Evolutionary conservation across 1,140 invertebrate species (phyloP), one percentile per base, ranked within the genome.

Genomic region (Drosophila nannoptera): DNA sequence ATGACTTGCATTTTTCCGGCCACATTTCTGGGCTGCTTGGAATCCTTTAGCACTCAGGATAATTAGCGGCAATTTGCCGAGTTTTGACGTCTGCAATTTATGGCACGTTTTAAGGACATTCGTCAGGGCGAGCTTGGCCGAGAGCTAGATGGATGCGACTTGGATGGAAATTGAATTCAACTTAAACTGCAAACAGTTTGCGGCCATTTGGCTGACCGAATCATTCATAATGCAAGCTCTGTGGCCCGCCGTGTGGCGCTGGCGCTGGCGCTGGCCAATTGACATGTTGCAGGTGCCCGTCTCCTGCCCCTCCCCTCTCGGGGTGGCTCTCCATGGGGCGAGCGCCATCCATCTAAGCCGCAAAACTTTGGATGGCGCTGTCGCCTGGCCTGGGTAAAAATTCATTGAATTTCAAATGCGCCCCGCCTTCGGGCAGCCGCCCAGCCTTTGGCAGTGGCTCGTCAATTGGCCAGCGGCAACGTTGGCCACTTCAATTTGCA

Each of bases 401-500:
- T 84, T 84, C 80, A 86, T 84, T 84, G 80, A 84, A 84, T 84
- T 84, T 84, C 76, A 84, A 86, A 84, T 84, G 77, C 64, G 42
- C 22, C 22, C 1, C 22, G 22, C 22, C 22, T 22, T 22, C 22
- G 22, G 22, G 22, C 40, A 43, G 40, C 40, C 14, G 12, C 40
- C 40, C n/a, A 3, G 50, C 36, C 12, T n/a, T 40, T 16, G 33
- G 42, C 31, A 58, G 12, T 5, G 38, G 64, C 46, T 69, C 56
- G 58, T 63, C 77, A 81, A 81, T 81, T 83, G 80, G 69, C 49
- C 72, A 73, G 80, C 77, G 67, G 38, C 80, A 32, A 72, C 73
- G 64, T 73, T 82, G 76, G 80, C 81, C 77, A 84, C 80, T 84
- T 84, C 81, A 84, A 84, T 84, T 84, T 84, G 81, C 80, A 84